A percentile compares a stretch with the other conserved stretches of the same genome.
Evolutionary conservation across 2,888 invertebrate genomes (phyloP).

Genomic region (Crematogaster levior): DNA sequence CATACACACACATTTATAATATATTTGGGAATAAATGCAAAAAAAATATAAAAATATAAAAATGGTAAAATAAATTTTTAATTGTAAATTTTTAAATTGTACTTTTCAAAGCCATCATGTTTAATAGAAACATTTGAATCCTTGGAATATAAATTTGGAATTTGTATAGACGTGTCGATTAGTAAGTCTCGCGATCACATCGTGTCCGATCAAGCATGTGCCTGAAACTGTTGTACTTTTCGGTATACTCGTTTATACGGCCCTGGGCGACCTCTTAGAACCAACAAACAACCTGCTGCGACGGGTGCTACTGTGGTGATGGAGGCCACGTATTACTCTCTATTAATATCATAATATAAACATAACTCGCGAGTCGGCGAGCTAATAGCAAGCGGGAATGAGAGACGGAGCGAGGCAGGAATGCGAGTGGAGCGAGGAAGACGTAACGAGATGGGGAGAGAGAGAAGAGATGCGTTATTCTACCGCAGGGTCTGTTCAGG

Average conservation of each 20-base stretch:
- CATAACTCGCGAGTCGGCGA: constrained; percentile 81
- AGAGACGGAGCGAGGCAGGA: constrained; percentile 56
- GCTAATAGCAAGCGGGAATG: constrained; percentile 61
- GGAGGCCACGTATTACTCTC: constrained; percentile 79
- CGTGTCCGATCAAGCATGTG: constrained; percentile 22
- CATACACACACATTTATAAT: no score
- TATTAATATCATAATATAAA: constrained; percentile 85
- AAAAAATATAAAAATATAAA: no score
- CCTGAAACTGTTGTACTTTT: constrained; percentile 34
- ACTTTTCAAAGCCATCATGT: not conserved
- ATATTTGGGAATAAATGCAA: not conserved
- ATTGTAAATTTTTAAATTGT: not conserved
- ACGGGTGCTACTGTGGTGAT: constrained; percentile 67
- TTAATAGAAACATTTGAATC: not conserved
- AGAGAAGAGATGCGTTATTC: constrained; percentile 38
- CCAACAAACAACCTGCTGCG: constrained; percentile 79
- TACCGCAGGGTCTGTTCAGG: constrained; percentile 54
- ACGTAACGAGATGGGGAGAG: constrained; percentile 55
- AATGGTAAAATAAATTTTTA: no score
- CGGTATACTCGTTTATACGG: constrained; percentile 45
- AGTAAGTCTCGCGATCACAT: constrained; percentile 11
- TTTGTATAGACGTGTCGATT: constrained; percentile 27
- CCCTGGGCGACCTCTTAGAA: constrained; percentile 60
- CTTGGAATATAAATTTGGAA: constrained; percentile 32
- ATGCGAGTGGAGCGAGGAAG: constrained; percentile 59